Conservation (phyloP, 2,113 vertebrate species). For the Nibea albiflora region DNA sequence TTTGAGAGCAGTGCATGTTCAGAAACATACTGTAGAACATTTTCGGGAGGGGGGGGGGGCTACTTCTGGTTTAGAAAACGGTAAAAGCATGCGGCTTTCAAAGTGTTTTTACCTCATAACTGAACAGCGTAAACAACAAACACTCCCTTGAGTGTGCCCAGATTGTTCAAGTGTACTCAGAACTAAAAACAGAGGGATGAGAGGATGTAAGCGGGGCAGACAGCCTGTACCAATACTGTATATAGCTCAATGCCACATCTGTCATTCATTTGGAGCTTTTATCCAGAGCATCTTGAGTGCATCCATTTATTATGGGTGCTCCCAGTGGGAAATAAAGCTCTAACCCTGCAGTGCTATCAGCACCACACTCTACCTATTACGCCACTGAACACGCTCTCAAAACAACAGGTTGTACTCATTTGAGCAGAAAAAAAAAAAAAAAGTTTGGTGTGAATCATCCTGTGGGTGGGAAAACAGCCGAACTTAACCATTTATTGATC, state of each 20-base stretch:
- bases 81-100: constrained; percentile 30
- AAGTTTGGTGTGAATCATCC: neutral
- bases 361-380: constrained; percentile 37
- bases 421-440: constrained; percentile 10
- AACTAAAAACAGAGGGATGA: constrained; percentile 34
- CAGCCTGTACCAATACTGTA: constrained; percentile 21
- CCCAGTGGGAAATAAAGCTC: constrained; percentile 43
- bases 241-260: constrained; percentile 41
- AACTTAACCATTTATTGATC: constrained; percentile 5
- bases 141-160: constrained; percentile 33
- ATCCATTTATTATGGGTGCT: constrained; percentile 55
- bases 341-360: constrained; percentile 26
- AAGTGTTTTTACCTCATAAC: constrained; percentile 28
- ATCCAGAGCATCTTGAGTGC: constrained; percentile 63
- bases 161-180: constrained; percentile 49
- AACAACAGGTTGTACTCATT: constrained; percentile 24
- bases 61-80: constrained; percentile 11
- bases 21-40: neutral
- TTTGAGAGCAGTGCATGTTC: neutral
- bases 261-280: constrained; percentile 62
- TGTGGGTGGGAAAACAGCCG: neutral
- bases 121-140: constrained; percentile 39
- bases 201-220: constrained; percentile 5
- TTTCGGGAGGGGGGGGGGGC: neutral
- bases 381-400: constrained; percentile 6